Percentiles rank a stretch among this genome's conserved stretches.
Evolutionary conservation across 2,888 invertebrate genomes (phyloP).

Genomic region (Lathronympha strigana): DNA sequence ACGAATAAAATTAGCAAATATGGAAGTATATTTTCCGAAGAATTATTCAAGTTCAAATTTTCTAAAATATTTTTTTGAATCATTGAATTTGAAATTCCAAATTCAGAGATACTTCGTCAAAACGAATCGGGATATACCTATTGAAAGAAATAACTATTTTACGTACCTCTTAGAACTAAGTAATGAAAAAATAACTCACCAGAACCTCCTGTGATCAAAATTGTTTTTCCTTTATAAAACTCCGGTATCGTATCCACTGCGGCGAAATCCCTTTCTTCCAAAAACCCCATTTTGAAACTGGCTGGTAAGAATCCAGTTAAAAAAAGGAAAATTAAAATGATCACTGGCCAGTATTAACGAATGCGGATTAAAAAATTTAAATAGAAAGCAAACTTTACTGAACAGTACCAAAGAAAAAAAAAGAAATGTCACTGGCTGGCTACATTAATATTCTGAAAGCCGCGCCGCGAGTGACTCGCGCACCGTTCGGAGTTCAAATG

Average conservation of each 20-base stretch:
- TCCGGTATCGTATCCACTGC: conserved; percentile 79
- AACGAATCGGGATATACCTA: too few relatives aligned
- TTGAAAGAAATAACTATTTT: too few relatives aligned
- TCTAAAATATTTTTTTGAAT: too few relatives aligned
- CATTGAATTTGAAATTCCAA: too few relatives aligned
- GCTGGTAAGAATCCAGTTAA: not conserved
- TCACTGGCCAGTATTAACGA: not conserved
- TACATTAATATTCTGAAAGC: conserved; percentile 1
- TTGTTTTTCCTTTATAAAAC: conserved; percentile 87
- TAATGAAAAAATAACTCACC: conserved; percentile 58
- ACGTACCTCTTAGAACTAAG: too few relatives aligned
- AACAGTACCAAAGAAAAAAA: not conserved
- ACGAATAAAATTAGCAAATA: too few relatives aligned
- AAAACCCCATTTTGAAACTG: conserved; percentile 57
- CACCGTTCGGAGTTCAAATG: conserved; percentile 34
- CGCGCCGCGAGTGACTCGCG: not conserved
- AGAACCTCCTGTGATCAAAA: conserved; percentile 93
- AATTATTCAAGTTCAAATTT: too few relatives aligned
- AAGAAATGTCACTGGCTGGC: not conserved
- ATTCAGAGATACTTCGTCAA: too few relatives aligned
- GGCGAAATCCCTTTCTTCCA: conserved; percentile 60
- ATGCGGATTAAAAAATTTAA: not conserved
- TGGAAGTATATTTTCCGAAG: too few relatives aligned
- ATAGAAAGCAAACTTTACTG: too few relatives aligned
- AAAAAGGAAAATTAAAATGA: not conserved